Evolutionary conservation across 2,113 vertebrate genomes (phyloP).

Genomic region (Anarrhichthys ocellatus): DNA sequence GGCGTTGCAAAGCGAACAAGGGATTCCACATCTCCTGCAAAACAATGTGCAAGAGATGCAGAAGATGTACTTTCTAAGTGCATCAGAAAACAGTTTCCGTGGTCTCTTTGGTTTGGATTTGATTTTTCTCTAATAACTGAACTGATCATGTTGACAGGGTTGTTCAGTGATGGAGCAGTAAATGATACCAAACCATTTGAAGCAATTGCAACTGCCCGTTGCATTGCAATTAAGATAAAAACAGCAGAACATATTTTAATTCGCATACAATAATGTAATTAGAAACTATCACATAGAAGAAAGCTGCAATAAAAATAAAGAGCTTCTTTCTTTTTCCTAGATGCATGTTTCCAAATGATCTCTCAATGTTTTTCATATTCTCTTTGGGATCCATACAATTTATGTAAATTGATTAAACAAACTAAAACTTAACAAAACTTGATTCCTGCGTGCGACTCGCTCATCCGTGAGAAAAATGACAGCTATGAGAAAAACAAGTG

Average conservation of each 20-base stretch:
- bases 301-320: background rate
- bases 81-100: slow-evolving; percentile 27
- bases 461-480: slow-evolving; percentile 49
- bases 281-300: background rate
- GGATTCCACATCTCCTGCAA: slow-evolving; percentile 54
- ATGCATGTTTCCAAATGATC: background rate
- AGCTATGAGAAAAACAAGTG: slow-evolving; percentile 35
- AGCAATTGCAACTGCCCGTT: background rate
- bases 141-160: background rate
- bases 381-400: background rate
- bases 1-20: slow-evolving; percentile 43
- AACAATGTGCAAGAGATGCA: background rate
- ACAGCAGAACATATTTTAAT: background rate
- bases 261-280: background rate
- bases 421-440: background rate
- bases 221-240: background rate
- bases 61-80: background rate
- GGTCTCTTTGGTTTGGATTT: background rate
- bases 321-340: background rate
- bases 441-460: slow-evolving; percentile 12
- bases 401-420: background rate
- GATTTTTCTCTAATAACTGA: background rate
- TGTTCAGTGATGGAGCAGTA: background rate
- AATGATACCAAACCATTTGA: background rate
- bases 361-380: background rate